A percentile compares a stretch with the other conserved stretches of the same genome.
These are phyloP conservation scores for Leptatherina wallacei DNA, from an alignment of 2,797 vertebrate species.

Conservation along the genomic window DNA sequence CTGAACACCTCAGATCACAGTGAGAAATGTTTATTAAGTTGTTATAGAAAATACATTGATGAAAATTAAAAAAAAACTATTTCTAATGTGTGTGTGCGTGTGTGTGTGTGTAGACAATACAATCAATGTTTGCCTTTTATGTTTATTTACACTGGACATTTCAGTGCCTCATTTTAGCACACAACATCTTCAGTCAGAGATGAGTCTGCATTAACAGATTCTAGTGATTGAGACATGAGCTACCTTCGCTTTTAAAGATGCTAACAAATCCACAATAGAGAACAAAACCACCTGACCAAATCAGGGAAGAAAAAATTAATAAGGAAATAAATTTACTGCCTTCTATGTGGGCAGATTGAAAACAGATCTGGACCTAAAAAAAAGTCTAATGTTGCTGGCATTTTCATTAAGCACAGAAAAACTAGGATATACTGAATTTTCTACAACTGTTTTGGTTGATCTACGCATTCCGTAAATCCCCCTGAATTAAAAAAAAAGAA, in stretches of 20 bases:
- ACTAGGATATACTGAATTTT: slow-evolving; percentile 20
- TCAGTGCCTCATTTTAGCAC: slow-evolving; percentile 5
- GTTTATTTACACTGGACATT: slow-evolving; percentile 9
- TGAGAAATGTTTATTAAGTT: neutral
- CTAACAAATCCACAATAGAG: slow-evolving; percentile 17
- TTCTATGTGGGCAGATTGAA: slow-evolving; percentile 15
- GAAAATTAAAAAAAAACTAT: slow-evolving; percentile 10
- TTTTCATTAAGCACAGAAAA: slow-evolving; percentile 21
- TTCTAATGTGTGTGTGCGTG: neutral
- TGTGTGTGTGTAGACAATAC: neutral
- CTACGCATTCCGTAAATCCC: neutral
- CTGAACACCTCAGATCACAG: slow-evolving; percentile 44
- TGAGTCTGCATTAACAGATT: slow-evolving; percentile 14
- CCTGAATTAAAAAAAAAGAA: neutral
- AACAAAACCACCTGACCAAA: slow-evolving; percentile 30
- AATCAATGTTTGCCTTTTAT: neutral
- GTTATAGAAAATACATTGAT: slow-evolving; percentile 3
- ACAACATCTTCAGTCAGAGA: slow-evolving; percentile 17
- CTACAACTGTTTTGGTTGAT: neutral
- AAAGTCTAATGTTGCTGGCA: slow-evolving; percentile 20
- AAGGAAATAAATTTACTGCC: neutral
- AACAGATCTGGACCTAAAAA: slow-evolving; percentile 10
- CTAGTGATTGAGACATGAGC: slow-evolving; percentile 14
- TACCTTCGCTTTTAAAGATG: slow-evolving; percentile 12
- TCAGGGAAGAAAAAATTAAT: slow-evolving; percentile 4